Percentiles rank a stretch among this genome's conserved stretches.
Conservation (phyloP, 2,797 vertebrate species). For the Moxostoma hubbsi region DNA sequence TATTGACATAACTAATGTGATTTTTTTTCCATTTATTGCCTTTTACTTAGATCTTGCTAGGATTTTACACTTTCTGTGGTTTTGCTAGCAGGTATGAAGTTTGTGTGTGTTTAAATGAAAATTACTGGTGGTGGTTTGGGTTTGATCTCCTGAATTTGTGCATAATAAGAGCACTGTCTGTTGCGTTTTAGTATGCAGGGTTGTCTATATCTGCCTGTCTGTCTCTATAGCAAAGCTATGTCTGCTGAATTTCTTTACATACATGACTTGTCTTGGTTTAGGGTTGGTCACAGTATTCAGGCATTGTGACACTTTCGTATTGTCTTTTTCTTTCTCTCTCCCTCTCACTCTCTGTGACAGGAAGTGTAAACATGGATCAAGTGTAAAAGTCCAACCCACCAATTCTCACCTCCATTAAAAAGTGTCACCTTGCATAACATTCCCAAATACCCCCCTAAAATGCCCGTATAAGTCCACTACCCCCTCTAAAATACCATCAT, state of each 20-base stretch:
- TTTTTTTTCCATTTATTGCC: too few species aligned
- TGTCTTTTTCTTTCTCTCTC: not conserved
- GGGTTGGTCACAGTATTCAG: slow-evolving; percentile 18
- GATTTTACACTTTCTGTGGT: too few species aligned
- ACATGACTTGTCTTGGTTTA: slow-evolving; percentile 9
- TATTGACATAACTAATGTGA: too few species aligned
- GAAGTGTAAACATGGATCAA: slow-evolving; percentile 83
- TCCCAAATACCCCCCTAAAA: slow-evolving; percentile 58
- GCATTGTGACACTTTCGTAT: slow-evolving; percentile 22
- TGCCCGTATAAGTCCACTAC: slow-evolving; percentile 40
- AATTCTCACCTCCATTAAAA: slow-evolving; percentile 85
- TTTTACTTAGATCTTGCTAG: too few species aligned
- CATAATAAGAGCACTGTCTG: not conserved
- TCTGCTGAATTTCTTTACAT: slow-evolving; percentile 9
- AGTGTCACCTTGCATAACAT: slow-evolving; percentile 61
- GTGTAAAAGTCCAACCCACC: slow-evolving; percentile 83
- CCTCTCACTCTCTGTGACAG: slow-evolving; percentile 65
- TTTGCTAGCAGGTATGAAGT: too few species aligned
- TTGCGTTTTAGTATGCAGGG: not conserved
- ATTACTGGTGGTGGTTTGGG: too few species aligned
- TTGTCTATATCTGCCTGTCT: not conserved
- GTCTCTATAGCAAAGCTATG: not conserved
- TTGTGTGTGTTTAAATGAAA: too few species aligned
- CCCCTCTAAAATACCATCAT: slow-evolving; percentile 33
- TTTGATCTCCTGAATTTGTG: not conserved